Base-by-base conservation (phyloP, 1,140 invertebrate genomes). In the Pygmarrhopalites habei region DNA sequence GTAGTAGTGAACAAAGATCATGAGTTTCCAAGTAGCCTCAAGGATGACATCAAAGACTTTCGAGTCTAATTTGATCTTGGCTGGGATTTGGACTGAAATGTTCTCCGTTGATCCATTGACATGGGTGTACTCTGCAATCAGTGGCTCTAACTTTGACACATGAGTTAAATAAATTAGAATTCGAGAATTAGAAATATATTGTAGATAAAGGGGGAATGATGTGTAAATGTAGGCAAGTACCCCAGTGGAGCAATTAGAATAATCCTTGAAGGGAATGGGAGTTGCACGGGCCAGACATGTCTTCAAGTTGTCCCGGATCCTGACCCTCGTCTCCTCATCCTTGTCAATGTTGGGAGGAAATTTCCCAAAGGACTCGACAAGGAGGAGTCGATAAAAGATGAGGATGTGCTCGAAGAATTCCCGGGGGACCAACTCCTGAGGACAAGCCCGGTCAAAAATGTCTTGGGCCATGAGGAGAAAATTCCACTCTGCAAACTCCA, bases 11-110 rank as follows among this genome's bases (percentile, higher is more conserved):
- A 41, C 39, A 46, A 67, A 67, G 3, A 64, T 25, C 62, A 67
- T 58, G 1, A 67, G 23, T 58, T 67, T 67, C 66, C 66, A 67
- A 4, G 58, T 58, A 7, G 46, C 41, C 39, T 67, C 66, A 10
- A 67, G 28, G 41, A 67, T 43, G 12, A 67, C 25, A 19, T 67
- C 66, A 47, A 35, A 67, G 3, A 56, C 43, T n/a, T 51, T 29
- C 1, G 25, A 28, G 58, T 67, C 46, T 25, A 55, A 57, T 58
- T 60, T 47, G 5, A 64, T 51, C 19, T 55, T 25, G 26, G 12
- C 21, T 10, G 66, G 66, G 29, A 67, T 19, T 17, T 64, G 26
- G 0, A 64, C 44, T 12, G 52, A 41, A 19, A 26, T 26, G 17
- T 39, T 21, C 1, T 41, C 23, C 15, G 23, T 46, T 12, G 62